These are phyloP conservation scores for Microplitis mediator DNA, from an alignment of 1,140 invertebrate species.

Conservation along the genomic window DNA sequence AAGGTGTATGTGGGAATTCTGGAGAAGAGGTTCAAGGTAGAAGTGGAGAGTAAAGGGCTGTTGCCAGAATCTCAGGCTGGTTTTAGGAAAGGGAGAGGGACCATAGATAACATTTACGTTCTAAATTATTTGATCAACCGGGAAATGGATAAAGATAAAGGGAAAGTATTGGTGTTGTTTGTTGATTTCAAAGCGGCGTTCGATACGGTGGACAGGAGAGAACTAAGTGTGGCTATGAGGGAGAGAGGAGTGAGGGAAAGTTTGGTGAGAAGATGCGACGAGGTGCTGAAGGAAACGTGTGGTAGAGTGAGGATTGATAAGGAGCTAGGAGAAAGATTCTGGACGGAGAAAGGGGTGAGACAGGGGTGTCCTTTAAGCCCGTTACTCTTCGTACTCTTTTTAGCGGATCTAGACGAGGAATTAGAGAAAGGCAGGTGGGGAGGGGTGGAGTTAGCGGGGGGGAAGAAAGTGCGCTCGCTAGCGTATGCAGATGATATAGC, in stretches of 20 bases:
- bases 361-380: constrained; percentile 24
- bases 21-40: too few relatives aligned
- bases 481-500: constrained; percentile 22
- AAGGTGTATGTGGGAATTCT: too few relatives aligned
- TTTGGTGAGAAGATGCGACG: background rate
- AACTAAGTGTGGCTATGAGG: background rate
- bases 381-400: background rate
- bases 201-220: too few relatives aligned
- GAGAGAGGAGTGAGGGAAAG: background rate
- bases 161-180: too few relatives aligned
- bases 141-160: too few relatives aligned
- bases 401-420: constrained; percentile 22
- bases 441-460: constrained; percentile 2
- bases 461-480: constrained; percentile 1
- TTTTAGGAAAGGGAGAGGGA: too few relatives aligned
- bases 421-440: too few relatives aligned
- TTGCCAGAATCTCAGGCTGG: too few relatives aligned
- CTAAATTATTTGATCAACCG: too few relatives aligned
- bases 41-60: too few relatives aligned
- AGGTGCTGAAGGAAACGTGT: constrained; percentile 12
- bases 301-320: background rate
- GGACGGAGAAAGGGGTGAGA: constrained; percentile 14
- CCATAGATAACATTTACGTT: too few relatives aligned
- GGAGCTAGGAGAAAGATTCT: background rate
- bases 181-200: too few relatives aligned